Evolutionary conservation across 2,888 invertebrate genomes (phyloP).

Genomic region (Cecidostiba fungosa): DNA sequence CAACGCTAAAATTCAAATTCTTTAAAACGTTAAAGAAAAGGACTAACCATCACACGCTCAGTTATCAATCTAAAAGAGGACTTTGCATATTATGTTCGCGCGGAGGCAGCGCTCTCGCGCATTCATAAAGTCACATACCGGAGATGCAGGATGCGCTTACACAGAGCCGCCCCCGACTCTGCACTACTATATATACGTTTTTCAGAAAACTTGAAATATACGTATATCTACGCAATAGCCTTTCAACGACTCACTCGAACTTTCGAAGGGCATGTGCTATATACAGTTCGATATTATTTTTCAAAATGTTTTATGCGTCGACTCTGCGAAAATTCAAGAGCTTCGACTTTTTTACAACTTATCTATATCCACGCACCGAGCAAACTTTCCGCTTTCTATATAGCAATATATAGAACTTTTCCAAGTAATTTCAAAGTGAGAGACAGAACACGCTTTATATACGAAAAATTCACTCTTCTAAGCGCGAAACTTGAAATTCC

Average conservation of each 20-base stretch:
- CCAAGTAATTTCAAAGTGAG: too few species aligned
- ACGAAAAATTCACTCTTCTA: too few species aligned
- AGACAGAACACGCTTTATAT: too few species aligned
- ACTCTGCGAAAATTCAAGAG: too few species aligned
- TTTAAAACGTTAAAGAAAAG: background rate
- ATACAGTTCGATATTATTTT: background rate
- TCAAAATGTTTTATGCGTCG: background rate
- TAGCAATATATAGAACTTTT: too few species aligned
- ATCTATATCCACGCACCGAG: too few species aligned
- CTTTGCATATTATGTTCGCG: background rate
- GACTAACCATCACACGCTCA: background rate
- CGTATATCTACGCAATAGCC: background rate
- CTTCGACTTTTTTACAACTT: too few species aligned
- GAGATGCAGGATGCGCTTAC: slow-evolving; percentile 72
- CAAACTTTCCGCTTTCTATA: too few species aligned
- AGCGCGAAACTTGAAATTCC: background rate
- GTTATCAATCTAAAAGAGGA: background rate
- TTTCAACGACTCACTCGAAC: background rate
- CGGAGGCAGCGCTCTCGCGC: slow-evolving; percentile 65
- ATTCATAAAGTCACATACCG: slow-evolving; percentile 74
- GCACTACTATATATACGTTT: background rate
- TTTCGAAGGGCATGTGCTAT: background rate
- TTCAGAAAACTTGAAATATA: background rate
- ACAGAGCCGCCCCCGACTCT: slow-evolving; percentile 40
- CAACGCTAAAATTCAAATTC: background rate